Evolutionary conservation across 2,888 invertebrate genomes (phyloP).

Genomic region (Eurytoma californica): DNA sequence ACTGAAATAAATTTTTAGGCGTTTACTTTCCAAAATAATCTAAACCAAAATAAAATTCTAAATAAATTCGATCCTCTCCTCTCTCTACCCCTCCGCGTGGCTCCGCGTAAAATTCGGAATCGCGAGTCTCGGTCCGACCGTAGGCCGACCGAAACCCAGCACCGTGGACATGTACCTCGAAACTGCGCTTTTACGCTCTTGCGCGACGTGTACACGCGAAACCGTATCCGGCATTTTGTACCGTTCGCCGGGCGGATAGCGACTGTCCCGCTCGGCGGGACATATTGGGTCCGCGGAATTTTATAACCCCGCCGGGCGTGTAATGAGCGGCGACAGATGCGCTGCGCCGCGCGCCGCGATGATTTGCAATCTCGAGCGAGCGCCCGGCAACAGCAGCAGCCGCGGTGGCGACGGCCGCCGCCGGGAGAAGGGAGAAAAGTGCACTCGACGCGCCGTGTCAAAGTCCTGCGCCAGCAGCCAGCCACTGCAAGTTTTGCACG

Average conservation of each 20-base stretch:
- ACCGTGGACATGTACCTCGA: too few relatives aligned
- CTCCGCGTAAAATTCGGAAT: too few relatives aligned
- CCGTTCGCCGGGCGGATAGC: neutral
- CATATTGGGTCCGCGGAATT: conserved; percentile 38
- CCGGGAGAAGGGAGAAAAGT: neutral
- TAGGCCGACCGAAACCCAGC: too few relatives aligned
- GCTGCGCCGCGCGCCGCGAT: conserved; percentile 10
- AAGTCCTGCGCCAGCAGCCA: neutral
- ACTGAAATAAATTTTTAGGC: too few relatives aligned
- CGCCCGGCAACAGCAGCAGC: conserved; percentile 11
- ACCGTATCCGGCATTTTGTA: neutral
- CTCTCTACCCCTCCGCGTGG: too few relatives aligned
- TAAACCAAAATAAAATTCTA: too few relatives aligned
- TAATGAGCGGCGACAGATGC: conserved; percentile 48
- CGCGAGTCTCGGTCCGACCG: too few relatives aligned
- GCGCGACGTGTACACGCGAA: neutral
- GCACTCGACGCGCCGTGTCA: conserved; percentile 23
- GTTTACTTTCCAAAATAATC: too few relatives aligned
- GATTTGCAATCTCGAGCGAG: conserved; percentile 48
- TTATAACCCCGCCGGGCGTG: neutral
- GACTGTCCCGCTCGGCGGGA: neutral
- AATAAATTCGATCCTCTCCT: too few relatives aligned
- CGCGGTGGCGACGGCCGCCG: neutral
- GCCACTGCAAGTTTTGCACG: neutral
- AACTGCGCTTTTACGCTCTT: neutral